phyloP scores from a whole-genome alignment of 2,113 vertebrate genomes.

The Rhinolophus ferrumequinum region DNA sequence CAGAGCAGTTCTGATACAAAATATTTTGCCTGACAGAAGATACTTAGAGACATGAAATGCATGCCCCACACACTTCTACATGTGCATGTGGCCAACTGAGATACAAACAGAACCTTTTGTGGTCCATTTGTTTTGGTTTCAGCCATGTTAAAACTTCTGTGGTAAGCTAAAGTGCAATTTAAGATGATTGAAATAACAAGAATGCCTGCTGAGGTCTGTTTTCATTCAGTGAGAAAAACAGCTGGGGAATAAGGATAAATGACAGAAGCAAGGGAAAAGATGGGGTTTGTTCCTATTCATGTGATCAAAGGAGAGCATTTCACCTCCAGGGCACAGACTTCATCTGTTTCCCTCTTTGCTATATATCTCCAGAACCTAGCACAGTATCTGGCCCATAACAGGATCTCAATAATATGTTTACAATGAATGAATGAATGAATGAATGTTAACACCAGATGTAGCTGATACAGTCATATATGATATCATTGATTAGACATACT shows the following conservation, averaged over 20 bases:
- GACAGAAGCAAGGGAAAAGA: not conserved
- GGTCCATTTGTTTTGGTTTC: not conserved
- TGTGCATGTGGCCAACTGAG: not conserved
- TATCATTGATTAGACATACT: not conserved
- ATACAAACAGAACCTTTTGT: not conserved
- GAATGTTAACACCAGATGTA: not conserved
- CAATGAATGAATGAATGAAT: not conserved
- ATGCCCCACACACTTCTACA: not conserved
- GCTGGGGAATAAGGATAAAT: not conserved
- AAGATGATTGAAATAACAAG: constrained; percentile 42
- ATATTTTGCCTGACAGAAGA: not conserved
- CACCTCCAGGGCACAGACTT: not conserved
- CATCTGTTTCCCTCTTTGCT: not conserved
- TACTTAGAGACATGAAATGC: not conserved
- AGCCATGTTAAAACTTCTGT: not conserved
- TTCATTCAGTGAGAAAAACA: not conserved
- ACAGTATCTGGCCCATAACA: not conserved
- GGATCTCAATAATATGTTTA: not conserved
- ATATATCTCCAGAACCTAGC: not conserved
- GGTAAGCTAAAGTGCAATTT: not conserved
- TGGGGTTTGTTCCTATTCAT: not conserved
- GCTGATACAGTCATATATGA: not conserved
- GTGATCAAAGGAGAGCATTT: not conserved
- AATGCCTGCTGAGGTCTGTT: not conserved
- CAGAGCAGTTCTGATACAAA: not conserved